phyloP scores from a whole-genome alignment of 2,888 invertebrate species.

The Agrilus cyanescens region DNA sequence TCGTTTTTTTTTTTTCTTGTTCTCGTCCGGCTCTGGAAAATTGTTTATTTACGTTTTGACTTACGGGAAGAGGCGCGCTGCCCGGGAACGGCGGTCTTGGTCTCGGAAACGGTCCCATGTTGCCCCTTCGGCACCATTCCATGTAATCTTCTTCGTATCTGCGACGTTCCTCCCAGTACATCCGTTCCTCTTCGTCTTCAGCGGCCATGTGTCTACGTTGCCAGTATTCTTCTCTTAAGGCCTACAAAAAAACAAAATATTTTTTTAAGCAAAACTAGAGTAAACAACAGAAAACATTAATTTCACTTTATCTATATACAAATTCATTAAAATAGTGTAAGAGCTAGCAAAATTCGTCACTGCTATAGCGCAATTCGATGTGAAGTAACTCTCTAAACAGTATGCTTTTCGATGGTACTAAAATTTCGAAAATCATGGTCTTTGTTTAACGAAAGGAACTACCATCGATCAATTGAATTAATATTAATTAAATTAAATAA shows the following conservation, averaged over 20 bases:
- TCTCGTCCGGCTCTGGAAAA: no score
- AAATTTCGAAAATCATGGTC: slow-evolving; percentile 23
- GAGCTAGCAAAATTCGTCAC: slow-evolving; percentile 18
- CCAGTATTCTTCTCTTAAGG: slow-evolving; percentile 56
- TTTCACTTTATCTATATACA: no score
- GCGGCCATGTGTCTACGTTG: slow-evolving; percentile 52
- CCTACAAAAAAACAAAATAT: slow-evolving; percentile 21
- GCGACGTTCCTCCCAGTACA: slow-evolving; percentile 80
- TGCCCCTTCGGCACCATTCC: slow-evolving; percentile 58
- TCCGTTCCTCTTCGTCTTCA: slow-evolving; percentile 66
- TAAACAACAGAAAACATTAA: no score
- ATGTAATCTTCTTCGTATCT: slow-evolving; percentile 65
- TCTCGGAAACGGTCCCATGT: slow-evolving; percentile 41
- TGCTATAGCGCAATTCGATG: slow-evolving; percentile 12
- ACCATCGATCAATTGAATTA: slow-evolving; percentile 15
- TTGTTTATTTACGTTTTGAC: slow-evolving; percentile 11
- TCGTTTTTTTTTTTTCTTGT: not conserved
- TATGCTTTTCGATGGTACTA: slow-evolving; percentile 24
- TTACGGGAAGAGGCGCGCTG: slow-evolving; percentile 36
- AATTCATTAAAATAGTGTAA: slow-evolving; percentile 10
- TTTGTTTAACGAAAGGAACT: slow-evolving; percentile 27
- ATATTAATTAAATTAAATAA: slow-evolving; percentile 5
- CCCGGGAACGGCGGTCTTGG: slow-evolving; percentile 33
- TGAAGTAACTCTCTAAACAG: slow-evolving; percentile 20
- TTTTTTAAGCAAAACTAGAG: not conserved